phyloP scores from a whole-genome alignment of 1,140 invertebrate genomes.

The Drosophila carrolli region DNA sequence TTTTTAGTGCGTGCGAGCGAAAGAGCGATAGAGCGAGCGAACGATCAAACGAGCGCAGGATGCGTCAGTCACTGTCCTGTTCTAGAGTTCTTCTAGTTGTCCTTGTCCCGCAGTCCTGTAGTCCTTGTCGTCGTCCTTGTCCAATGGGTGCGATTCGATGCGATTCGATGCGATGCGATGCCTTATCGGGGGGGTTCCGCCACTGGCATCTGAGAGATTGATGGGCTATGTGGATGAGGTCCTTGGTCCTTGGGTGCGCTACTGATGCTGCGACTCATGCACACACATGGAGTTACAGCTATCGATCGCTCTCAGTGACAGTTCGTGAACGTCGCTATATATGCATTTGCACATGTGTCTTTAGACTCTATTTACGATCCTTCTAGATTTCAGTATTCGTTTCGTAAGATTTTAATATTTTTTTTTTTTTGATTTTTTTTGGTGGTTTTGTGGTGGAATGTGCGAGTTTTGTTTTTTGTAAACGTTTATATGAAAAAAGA shows the following conservation, averaged over 20 bases:
- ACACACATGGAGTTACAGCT: constrained; percentile 36
- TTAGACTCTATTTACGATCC: constrained; percentile 48
- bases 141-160: constrained; percentile 20
- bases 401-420: constrained; percentile 39
- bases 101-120: constrained; percentile 3
- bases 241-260: constrained; percentile 47
- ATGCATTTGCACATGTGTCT: constrained; percentile 27
- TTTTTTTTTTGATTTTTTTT: constrained; percentile 40
- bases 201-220: constrained; percentile 63
- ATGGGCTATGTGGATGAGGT: constrained; percentile 33
- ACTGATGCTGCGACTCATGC: constrained; percentile 47
- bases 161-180: constrained; percentile 30
- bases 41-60: constrained; percentile 30
- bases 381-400: constrained; percentile 53
- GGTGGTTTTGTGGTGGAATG: constrained; percentile 78
- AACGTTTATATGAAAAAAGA: constrained; percentile 83
- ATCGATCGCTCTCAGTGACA: constrained; percentile 51
- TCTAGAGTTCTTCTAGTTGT: constrained; percentile 2
- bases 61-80: constrained; percentile 44
- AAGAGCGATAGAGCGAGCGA: constrained; percentile 26
- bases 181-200: constrained; percentile 47
- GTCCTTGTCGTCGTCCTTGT: constrained; percentile 27
- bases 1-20: constrained; percentile 35
- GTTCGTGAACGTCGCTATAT: constrained; percentile 52
- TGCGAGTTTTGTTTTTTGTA: constrained; percentile 68